Percentiles rank a stretch among this genome's conserved stretches.
These are phyloP conservation scores for Bombylius discolor DNA, from an alignment of 2,888 invertebrate genomes.

Conservation along the genomic window DNA sequence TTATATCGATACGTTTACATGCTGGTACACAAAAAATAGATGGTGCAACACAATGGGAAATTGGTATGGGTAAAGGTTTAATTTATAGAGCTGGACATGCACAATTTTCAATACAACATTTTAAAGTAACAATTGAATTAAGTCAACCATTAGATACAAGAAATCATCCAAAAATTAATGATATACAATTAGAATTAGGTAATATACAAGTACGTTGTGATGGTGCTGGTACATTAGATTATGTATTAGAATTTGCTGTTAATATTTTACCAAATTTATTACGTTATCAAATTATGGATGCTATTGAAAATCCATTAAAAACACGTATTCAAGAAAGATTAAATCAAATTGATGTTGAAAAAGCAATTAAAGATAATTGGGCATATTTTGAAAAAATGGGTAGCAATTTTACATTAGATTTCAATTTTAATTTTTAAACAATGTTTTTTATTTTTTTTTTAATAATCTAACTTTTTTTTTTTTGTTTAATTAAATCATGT, in stretches of 20 bases:
- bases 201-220: slow-evolving; percentile 73
- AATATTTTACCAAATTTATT: slow-evolving; percentile 75
- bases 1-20: slow-evolving; percentile 44
- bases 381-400: slow-evolving; percentile 47
- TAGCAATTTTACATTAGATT: slow-evolving; percentile 22
- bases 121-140: slow-evolving; percentile 52
- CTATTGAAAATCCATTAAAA: slow-evolving; percentile 63
- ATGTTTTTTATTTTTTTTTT: too few relatives aligned
- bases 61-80: slow-evolving; percentile 52
- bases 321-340: slow-evolving; percentile 54
- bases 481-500: too few relatives aligned
- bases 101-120: slow-evolving; percentile 66
- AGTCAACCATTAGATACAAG: slow-evolving; percentile 68
- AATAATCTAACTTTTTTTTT: too few relatives aligned
- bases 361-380: slow-evolving; percentile 54
- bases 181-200: slow-evolving; percentile 65
- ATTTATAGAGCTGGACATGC: slow-evolving; percentile 58
- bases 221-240: slow-evolving; percentile 79
- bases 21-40: slow-evolving; percentile 67
- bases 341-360: slow-evolving; percentile 60
- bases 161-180: slow-evolving; percentile 54
- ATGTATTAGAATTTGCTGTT: slow-evolving; percentile 62
- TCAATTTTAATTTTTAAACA: slow-evolving; percentile 18
- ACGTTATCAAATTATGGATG: slow-evolving; percentile 77
- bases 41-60: slow-evolving; percentile 68